A percentile compares a stretch with the other conserved stretches of the same genome.
phyloP scores from a whole-genome alignment of 2,113 vertebrate species.

The Albula glossodonta region DNA sequence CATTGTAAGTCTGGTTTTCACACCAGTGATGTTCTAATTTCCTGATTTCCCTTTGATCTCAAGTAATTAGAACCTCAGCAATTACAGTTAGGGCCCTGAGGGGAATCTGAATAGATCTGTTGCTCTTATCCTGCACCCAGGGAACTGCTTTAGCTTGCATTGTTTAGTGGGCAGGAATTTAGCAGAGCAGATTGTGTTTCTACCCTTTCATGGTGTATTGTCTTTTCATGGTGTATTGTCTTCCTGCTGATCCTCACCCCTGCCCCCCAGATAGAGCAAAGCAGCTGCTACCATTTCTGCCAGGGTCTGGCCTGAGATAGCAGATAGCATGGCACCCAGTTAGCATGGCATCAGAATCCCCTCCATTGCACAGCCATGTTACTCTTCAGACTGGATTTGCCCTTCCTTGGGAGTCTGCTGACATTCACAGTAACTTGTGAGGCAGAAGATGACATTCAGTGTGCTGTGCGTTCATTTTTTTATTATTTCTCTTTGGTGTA shows the following conservation, averaged over 20 bases:
- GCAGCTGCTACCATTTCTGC: constrained; percentile 48
- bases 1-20: constrained; percentile 59
- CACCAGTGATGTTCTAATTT: constrained; percentile 60
- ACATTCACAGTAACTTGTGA: no score
- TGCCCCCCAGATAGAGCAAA: constrained; percentile 47
- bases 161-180: constrained; percentile 65
- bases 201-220: constrained; percentile 49
- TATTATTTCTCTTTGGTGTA: no score
- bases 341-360: no score
- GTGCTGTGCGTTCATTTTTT: no score
- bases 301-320: neutral
- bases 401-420: no score
- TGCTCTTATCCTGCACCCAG: constrained; percentile 52
- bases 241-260: constrained; percentile 39
- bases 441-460: no score
- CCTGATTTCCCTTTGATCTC: constrained; percentile 67
- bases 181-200: constrained; percentile 62
- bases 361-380: no score
- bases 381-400: no score
- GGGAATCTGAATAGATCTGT: constrained; percentile 54
- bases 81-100: constrained; percentile 61
- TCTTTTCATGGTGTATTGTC: constrained; percentile 50
- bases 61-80: constrained; percentile 65
- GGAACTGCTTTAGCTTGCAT: constrained; percentile 63
- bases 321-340: neutral